Evolutionary conservation across 2,113 vertebrate genomes (phyloP).

Genomic region (Panthera uncia): DNA sequence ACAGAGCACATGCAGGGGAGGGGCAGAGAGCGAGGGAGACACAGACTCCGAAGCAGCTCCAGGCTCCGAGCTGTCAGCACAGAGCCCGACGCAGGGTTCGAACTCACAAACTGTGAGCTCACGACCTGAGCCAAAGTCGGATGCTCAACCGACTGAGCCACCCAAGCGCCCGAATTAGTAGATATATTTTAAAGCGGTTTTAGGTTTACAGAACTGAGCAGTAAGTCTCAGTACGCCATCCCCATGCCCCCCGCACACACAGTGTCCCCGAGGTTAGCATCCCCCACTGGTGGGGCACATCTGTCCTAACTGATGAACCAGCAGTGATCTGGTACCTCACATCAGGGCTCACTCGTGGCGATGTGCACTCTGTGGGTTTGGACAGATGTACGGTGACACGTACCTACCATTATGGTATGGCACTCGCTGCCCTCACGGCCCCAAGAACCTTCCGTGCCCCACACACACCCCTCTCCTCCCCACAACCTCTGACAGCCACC

Average conservation of each 20-base stretch:
- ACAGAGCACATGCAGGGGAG: too few relatives aligned
- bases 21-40: too few relatives aligned
- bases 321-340: fast-evolving
- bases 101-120: too few relatives aligned
- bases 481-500: neutral
- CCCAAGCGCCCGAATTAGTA: too few relatives aligned
- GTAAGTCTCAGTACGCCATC: neutral
- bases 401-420: neutral
- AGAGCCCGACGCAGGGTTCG: too few relatives aligned
- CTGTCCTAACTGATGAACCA: neutral
- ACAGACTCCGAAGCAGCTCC: too few relatives aligned
- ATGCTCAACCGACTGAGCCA: too few relatives aligned
- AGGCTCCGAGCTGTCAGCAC: too few relatives aligned
- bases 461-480: neutral
- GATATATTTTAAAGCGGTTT: neutral
- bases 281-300: neutral
- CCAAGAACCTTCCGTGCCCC: neutral
- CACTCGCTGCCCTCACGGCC: neutral
- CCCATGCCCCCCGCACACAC: neutral
- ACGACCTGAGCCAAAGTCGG: too few relatives aligned
- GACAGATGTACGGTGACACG: fast-evolving
- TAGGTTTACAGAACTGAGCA: neutral
- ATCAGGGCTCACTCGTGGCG: too few relatives aligned
- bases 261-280: neutral
- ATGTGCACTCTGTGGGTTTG: neutral